Percentiles rank a stretch among this genome's conserved stretches.
These are phyloP conservation scores for Steinernema khuongi DNA, from an alignment of 1,140 invertebrate genomes.

Conservation along the genomic window DNA sequence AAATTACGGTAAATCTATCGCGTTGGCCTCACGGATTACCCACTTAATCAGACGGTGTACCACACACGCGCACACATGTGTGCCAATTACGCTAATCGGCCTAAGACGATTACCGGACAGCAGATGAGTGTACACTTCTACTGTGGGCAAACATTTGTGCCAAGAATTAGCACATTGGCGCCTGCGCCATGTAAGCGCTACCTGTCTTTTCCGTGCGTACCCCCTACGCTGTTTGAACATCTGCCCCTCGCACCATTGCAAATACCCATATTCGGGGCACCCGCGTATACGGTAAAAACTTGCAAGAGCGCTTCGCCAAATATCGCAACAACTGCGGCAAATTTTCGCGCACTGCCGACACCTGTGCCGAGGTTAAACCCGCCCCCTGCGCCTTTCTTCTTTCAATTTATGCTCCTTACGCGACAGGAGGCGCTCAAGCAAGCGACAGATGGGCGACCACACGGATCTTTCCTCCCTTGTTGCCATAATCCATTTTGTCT, in stretches of 20 bases:
- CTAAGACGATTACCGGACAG: conserved; percentile 12
- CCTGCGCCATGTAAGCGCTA: background rate
- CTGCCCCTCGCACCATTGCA: no score
- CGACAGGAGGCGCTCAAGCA: background rate
- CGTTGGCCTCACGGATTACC: background rate
- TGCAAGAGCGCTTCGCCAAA: background rate
- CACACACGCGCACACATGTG: background rate
- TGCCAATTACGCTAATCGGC: conserved; percentile 16
- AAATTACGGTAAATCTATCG: conserved; percentile 15
- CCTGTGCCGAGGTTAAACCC: conserved; percentile 4
- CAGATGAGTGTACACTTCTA: conserved; percentile 6
- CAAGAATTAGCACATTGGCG: background rate
- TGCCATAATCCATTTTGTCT: conserved; percentile 5
- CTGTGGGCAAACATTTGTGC: background rate
- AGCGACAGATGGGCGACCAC: conserved; percentile 11
- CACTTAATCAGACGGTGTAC: conserved; percentile 10
- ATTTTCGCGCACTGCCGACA: background rate
- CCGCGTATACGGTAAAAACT: background rate
- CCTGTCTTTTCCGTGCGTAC: background rate
- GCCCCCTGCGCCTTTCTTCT: background rate
- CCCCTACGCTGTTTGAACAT: no score
- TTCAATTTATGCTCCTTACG: background rate
- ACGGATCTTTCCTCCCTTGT: background rate
- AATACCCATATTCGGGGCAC: no score
- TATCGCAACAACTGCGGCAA: background rate